phyloP scores from a whole-genome alignment of 2,113 vertebrate species.

The Clarias macrocephalus region DNA sequence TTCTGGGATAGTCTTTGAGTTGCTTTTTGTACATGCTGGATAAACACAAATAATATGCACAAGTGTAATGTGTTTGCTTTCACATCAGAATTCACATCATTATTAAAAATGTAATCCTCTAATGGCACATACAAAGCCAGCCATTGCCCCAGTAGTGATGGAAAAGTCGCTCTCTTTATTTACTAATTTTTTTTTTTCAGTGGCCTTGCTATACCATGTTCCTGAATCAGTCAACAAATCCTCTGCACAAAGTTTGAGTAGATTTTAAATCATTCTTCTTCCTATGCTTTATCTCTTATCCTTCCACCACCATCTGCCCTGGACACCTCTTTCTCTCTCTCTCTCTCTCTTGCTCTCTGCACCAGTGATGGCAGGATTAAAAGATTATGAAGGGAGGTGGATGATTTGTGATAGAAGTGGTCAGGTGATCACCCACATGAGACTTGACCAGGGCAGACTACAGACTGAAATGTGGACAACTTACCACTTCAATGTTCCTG shows the following conservation, averaged over 20 bases:
- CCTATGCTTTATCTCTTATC: background rate
- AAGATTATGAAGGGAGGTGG: slow-evolving; percentile 43
- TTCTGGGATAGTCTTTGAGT: background rate
- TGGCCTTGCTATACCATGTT: slow-evolving; percentile 11
- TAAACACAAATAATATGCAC: too few relatives aligned
- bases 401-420: slow-evolving; percentile 38
- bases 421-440: slow-evolving; percentile 41
- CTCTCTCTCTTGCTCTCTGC: background rate
- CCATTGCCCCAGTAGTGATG: background rate
- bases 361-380: slow-evolving; percentile 46
- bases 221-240: slow-evolving; percentile 34
- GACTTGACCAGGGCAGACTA: background rate
- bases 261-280: slow-evolving; percentile 12
- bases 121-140: slow-evolving; percentile 10
- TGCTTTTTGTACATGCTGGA: background rate
- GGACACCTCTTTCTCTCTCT: background rate
- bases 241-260: slow-evolving; percentile 11
- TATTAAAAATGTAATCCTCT: slow-evolving; percentile 16
- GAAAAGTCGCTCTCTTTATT: background rate
- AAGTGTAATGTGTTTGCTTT: background rate
- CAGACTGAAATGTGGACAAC: background rate
- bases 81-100: background rate
- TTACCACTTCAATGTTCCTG: background rate
- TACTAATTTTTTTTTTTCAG: background rate
- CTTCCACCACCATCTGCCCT: background rate